Conservation (phyloP, 2,888 invertebrate genomes). For the Argyresthia albistria region DNA sequence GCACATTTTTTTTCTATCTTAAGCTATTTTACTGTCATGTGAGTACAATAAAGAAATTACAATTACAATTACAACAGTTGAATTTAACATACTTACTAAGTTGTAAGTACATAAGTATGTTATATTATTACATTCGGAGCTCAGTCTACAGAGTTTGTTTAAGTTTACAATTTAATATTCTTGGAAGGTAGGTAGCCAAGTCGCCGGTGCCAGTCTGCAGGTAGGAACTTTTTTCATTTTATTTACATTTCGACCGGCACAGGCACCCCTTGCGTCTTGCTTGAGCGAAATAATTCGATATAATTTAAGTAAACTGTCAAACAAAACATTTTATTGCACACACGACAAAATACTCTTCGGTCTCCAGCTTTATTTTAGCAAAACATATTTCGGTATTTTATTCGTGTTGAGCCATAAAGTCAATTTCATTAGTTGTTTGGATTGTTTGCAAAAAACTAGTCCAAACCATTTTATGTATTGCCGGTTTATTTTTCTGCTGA, state of each 20-base stretch:
- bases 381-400: background rate
- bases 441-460: no score
- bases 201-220: slow-evolving; percentile 25
- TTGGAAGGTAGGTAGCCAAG: slow-evolving; percentile 32
- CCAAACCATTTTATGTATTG: no score
- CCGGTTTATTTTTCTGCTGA: no score
- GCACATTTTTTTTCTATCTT: no score
- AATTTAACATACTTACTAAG: no score
- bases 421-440: background rate
- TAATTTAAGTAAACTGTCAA: slow-evolving; percentile 1
- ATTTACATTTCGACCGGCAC: slow-evolving; percentile 10
- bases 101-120: no score
- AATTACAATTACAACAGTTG: no score
- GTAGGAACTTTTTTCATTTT: slow-evolving; percentile 43
- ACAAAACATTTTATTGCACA: background rate
- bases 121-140: no score
- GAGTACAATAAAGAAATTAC: no score
- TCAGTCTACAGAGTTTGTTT: slow-evolving; percentile 38
- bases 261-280: background rate
- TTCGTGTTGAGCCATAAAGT: background rate
- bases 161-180: slow-evolving; percentile 57
- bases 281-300: slow-evolving; percentile 1
- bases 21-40: no score
- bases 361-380: background rate
- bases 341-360: background rate